phyloP scores from a whole-genome alignment of 2,797 vertebrate species.

The Artibeus lituratus region DNA sequence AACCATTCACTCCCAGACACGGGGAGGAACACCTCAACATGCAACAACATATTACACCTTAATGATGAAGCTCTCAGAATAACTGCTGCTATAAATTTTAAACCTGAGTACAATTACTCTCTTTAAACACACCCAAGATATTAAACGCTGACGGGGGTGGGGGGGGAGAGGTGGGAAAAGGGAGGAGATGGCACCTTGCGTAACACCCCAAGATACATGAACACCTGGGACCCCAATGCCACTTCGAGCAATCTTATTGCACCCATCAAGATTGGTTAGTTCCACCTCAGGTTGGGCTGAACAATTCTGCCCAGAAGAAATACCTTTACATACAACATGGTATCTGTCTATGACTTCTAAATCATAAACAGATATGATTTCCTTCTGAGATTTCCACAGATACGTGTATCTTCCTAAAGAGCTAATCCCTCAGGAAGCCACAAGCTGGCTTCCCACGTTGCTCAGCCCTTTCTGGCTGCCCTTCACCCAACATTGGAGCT shows the following conservation, averaged over 20 bases:
- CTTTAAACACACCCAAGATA: conserved; percentile 75
- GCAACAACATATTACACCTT: conserved; percentile 69
- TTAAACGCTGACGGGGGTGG: background rate
- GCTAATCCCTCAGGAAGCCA: conserved; percentile 40
- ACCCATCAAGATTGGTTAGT: background rate
- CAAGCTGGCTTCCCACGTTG: background rate
- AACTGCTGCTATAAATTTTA: conserved; percentile 74
- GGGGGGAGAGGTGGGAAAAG: background rate
- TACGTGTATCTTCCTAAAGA: background rate
- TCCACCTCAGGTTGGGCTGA: background rate
- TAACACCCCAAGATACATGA: background rate
- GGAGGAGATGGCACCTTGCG: background rate
- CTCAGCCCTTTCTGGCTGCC: conserved; percentile 19
- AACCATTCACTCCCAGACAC: background rate
- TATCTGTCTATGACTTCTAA: conserved; percentile 24
- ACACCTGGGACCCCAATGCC: background rate
- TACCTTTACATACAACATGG: background rate
- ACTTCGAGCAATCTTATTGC: background rate
- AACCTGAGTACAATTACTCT: conserved; percentile 73
- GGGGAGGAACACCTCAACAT: conserved; percentile 52
- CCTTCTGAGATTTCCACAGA: no score
- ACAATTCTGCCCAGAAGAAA: background rate
- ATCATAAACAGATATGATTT: no score
- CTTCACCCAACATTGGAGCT: background rate
- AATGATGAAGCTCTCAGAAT: conserved; percentile 69